phyloP scores from a whole-genome alignment of 2,113 vertebrate genomes.

The Brienomyrus brachyistius region DNA sequence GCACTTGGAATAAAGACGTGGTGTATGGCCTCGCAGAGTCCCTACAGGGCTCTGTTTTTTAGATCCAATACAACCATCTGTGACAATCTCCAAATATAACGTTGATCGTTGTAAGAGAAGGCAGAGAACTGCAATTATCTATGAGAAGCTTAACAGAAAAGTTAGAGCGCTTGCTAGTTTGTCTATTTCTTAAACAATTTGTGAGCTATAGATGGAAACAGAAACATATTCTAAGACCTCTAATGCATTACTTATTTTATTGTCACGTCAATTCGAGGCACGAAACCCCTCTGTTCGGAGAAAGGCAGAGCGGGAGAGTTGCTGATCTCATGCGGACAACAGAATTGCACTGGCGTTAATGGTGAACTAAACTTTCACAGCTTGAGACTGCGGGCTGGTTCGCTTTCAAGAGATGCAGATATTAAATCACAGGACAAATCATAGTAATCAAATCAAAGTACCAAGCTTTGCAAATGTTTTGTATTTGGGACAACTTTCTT shows the following conservation, averaged over 20 bases:
- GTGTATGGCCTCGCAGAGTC: not conserved
- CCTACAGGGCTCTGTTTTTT: not conserved
- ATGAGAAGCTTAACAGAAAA: not conserved
- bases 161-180: not conserved
- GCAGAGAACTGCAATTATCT: not conserved
- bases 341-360: not conserved
- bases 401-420: not conserved
- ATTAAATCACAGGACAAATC: not conserved
- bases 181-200: not conserved
- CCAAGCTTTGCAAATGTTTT: not conserved
- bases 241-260: not conserved
- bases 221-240: not conserved
- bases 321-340: not conserved
- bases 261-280: not conserved
- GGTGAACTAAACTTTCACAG: not conserved
- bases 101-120: not conserved
- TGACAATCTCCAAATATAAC: not conserved
- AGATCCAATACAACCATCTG: not conserved
- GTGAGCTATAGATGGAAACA: not conserved
- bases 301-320: not conserved
- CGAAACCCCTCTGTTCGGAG: not conserved
- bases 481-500: not conserved
- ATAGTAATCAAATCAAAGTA: not conserved
- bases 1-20: not conserved
- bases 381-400: not conserved